These are phyloP conservation scores for Spialia ferax DNA, from an alignment of 2,888 invertebrate species.

Conservation along the genomic window DNA sequence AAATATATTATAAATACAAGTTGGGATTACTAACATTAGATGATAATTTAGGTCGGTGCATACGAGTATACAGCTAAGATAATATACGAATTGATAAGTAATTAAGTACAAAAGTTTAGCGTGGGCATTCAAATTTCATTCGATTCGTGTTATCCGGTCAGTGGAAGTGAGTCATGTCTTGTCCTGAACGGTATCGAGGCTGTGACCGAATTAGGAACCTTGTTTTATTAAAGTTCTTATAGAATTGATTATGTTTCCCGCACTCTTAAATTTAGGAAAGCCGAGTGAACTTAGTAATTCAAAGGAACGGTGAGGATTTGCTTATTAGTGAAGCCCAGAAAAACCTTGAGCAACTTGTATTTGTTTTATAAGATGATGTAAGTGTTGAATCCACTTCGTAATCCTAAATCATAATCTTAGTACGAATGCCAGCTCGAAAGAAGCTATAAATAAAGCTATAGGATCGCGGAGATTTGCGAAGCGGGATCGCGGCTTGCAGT, in stretches of 20 bases:
- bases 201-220: conserved; percentile 15
- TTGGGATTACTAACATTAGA: background rate
- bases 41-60: background rate
- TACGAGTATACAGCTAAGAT: background rate
- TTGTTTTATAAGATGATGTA: no score
- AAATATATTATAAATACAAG: no score
- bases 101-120: background rate
- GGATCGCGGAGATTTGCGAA: conserved; percentile 19
- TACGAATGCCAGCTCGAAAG: conserved; percentile 10
- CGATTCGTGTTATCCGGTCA: conserved; percentile 2
- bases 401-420: background rate
- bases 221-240: background rate
- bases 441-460: conserved; percentile 29
- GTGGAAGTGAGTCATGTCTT: conserved; percentile 14
- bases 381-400: background rate
- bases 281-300: no score
- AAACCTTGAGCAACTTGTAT: background rate
- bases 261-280: no score
- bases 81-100: background rate
- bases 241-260: no score
- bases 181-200: conserved; percentile 4
- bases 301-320: no score
- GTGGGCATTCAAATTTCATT: background rate
- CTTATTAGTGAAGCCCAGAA: no score
- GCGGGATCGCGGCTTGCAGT: conserved; percentile 49